phyloP scores from a whole-genome alignment of 2,113 vertebrate species.

The Oncorhynchus nerka region DNA sequence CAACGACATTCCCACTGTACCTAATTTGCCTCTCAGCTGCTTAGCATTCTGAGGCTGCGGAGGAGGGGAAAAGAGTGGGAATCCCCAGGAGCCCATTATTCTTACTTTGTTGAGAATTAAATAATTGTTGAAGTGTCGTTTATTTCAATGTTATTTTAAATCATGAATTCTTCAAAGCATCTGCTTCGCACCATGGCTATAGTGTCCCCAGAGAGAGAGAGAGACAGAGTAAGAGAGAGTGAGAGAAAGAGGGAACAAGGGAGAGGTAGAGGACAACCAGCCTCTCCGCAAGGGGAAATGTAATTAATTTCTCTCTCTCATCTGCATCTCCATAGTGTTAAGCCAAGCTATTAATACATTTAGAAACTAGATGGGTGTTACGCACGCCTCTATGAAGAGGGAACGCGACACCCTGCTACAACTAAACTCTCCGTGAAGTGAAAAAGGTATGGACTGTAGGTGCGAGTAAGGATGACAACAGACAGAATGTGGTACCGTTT shows the following conservation, averaged over 20 bases:
- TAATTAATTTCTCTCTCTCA: conserved; percentile 34
- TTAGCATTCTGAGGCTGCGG: conserved; percentile 66
- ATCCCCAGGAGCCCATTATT: conserved; percentile 72
- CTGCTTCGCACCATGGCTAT: conserved; percentile 62
- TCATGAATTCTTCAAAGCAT: conserved; percentile 72
- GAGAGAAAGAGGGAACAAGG: conserved; percentile 11
- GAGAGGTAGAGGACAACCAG: neutral
- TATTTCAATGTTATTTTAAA: conserved; percentile 73
- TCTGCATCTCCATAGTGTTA: conserved; percentile 15
- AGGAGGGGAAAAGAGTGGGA: conserved; percentile 31
- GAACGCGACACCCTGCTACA: too few species aligned
- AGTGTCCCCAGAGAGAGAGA: conserved; percentile 58
- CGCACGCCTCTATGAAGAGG: too few species aligned
- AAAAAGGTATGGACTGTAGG: too few species aligned
- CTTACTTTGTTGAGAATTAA: conserved; percentile 74
- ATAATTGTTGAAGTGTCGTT: conserved; percentile 70
- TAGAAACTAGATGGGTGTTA: conserved; percentile 21
- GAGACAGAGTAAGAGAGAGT: conserved; percentile 11
- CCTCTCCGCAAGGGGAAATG: conserved; percentile 13
- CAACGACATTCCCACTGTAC: conserved; percentile 51
- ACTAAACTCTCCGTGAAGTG: too few species aligned
- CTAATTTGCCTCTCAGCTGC: conserved; percentile 70
- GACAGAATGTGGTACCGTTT: too few species aligned
- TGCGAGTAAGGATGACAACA: too few species aligned
- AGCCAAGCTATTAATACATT: conserved; percentile 25